phyloP scores from a whole-genome alignment of 2,888 invertebrate species.

The Tolmerus cingulatus region DNA sequence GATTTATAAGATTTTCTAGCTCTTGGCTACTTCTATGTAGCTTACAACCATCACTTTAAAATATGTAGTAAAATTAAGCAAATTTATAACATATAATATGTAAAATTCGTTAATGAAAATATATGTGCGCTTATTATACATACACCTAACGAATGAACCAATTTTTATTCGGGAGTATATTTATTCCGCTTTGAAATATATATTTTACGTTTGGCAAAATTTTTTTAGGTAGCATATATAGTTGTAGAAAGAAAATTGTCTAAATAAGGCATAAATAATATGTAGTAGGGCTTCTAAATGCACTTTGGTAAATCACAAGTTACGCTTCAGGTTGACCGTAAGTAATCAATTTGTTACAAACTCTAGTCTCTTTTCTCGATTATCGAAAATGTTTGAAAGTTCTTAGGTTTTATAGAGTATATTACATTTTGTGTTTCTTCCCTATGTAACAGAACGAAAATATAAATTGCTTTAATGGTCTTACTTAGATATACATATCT shows the following conservation, averaged over 20 bases:
- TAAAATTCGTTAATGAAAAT: not conserved
- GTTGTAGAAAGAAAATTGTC: not conserved
- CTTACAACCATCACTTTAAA: not conserved
- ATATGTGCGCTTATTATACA: not conserved
- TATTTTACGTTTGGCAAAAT: not conserved
- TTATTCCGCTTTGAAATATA: not conserved
- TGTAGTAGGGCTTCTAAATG: not conserved
- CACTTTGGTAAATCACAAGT: not conserved
- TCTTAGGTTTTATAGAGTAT: not conserved
- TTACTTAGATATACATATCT: not conserved
- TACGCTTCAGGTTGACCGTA: not conserved
- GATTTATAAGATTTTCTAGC: not conserved
- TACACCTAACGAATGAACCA: not conserved
- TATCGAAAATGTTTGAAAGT: not conserved
- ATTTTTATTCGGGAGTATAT: not conserved
- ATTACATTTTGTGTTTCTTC: not conserved
- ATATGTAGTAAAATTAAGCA: not conserved
- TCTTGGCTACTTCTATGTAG: not conserved
- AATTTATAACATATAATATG: too few species aligned
- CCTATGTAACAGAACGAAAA: not conserved
- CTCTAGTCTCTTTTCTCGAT: not conserved
- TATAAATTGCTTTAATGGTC: not conserved
- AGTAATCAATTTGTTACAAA: not conserved
- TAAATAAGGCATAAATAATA: not conserved
- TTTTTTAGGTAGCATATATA: not conserved